phyloP scores from a whole-genome alignment of 2,797 vertebrate species.

The Gallinago nigripennis region DNA sequence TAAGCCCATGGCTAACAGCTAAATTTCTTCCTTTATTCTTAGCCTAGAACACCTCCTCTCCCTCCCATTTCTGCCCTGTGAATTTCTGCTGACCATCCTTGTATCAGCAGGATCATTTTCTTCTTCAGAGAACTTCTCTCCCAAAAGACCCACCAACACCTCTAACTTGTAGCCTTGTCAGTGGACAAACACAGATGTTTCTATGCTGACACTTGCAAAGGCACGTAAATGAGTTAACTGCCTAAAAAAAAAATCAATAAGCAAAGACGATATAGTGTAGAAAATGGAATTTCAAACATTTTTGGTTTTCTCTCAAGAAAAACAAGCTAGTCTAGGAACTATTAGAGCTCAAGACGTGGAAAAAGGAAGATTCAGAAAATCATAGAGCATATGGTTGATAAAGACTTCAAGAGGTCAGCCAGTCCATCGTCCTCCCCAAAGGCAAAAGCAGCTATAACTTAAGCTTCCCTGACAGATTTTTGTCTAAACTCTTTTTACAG shows the following conservation, averaged over 20 bases:
- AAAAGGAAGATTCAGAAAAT: background rate
- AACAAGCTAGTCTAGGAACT: background rate
- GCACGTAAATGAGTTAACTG: background rate
- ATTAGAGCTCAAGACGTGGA: background rate
- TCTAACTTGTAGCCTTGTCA: background rate
- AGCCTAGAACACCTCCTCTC: background rate
- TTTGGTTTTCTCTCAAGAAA: background rate
- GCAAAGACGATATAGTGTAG: background rate
- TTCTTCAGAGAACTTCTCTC: background rate
- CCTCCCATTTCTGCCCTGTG: background rate
- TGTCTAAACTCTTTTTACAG: constrained; percentile 11
- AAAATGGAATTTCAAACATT: background rate
- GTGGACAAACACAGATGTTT: background rate
- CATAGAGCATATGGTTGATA: background rate
- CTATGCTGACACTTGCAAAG: background rate
- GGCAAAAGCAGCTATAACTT: constrained; percentile 1
- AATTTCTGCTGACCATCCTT: background rate
- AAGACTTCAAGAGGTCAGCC: background rate
- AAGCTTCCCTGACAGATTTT: background rate
- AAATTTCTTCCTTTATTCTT: background rate
- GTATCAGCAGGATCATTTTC: background rate
- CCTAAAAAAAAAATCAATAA: background rate
- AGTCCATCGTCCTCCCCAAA: background rate
- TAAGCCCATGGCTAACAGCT: background rate
- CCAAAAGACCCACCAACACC: background rate